These are phyloP conservation scores for Disparrhopalites patrizii DNA, from an alignment of 2,888 invertebrate genomes.

Conservation along the genomic window DNA sequence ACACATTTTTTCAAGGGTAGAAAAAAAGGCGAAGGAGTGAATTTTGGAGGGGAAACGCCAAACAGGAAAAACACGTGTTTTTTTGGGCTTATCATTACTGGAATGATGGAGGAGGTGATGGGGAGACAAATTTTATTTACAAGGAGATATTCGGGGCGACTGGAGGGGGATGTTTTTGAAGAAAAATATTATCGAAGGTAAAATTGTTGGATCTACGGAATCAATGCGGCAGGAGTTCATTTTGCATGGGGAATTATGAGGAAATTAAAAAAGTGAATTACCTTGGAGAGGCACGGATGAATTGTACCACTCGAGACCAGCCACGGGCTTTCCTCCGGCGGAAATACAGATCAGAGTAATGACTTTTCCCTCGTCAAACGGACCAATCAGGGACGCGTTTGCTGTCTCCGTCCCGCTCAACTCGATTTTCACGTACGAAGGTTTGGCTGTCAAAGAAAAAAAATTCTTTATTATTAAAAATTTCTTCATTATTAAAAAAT, in stretches of 20 bases:
- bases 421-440: conserved; percentile 68
- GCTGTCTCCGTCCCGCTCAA: conserved; percentile 60
- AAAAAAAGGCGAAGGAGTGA: neutral
- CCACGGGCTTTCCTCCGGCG: conserved; percentile 77
- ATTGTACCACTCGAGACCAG: conserved; percentile 79
- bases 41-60: no score
- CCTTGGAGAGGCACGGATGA: conserved; percentile 64
- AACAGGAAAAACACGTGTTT: neutral
- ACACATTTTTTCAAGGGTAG: neutral
- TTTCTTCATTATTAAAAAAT: no score
- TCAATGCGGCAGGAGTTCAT: neutral
- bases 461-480: no score
- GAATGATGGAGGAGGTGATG: no score
- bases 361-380: conserved; percentile 65
- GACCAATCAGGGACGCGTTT: conserved; percentile 65
- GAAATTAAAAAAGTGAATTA: no score
- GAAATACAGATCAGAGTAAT: conserved; percentile 70
- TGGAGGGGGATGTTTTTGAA: no score
- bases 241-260: neutral
- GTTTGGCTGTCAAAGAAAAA: conserved; percentile 66
- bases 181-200: no score
- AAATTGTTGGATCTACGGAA: neutral
- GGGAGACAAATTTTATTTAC: no score
- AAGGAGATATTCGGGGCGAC: no score
- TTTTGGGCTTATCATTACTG: no score